Evolutionary conservation across 2,797 vertebrate species (phyloP), one percentile per base, ranked within the genome.

Genomic region (Gambelia wislizenii): DNA sequence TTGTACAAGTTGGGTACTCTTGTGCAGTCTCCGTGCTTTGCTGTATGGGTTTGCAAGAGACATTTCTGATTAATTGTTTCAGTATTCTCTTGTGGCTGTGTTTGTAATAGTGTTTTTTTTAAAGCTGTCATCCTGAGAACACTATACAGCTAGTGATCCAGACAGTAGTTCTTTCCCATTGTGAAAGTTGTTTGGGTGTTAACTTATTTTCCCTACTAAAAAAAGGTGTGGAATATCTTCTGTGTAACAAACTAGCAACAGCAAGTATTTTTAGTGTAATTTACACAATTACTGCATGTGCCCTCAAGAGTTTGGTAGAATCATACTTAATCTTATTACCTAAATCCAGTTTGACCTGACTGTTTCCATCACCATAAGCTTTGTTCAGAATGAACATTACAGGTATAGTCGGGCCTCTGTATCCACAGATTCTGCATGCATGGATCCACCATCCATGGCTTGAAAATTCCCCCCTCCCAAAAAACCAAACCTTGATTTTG

Each of bases 321-420:
- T 77, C 39, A 76, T 44, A 18, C 25, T 20, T 67, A 82, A 82
- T 13, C 27, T 27, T 59, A 47, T 18, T 10, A 3, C 5, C 6
- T 52, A 27, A 93, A 76, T 84, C 91, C 92, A 47, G 6, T n/a
- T 69, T 27, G 61, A 22, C 42, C n/a, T 69, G 44, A 1, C 39
- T 49, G 7, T 74, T 56, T 72, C 47, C 6, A 25, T 56, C 20
- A 79, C 6, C 33, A 64, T 44, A 61, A 49, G 49, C 18, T 79
- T 59, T 86, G 82, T 90, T 87, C 59, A 78, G 84, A 30, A 85
- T 44, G 85, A 78, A 85, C 18, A 67, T 61, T 90, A 91, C 83
- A 87, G 70, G 84, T 91, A 80, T 79, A 4, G n/a, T n/a, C n/a
- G n/a, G n/a, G n/a, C n/a, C n/a, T n/a, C n/a, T n/a, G n/a, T n/a